phyloP scores from a whole-genome alignment of 2,797 vertebrate species.

The Molossus molossus region DNA sequence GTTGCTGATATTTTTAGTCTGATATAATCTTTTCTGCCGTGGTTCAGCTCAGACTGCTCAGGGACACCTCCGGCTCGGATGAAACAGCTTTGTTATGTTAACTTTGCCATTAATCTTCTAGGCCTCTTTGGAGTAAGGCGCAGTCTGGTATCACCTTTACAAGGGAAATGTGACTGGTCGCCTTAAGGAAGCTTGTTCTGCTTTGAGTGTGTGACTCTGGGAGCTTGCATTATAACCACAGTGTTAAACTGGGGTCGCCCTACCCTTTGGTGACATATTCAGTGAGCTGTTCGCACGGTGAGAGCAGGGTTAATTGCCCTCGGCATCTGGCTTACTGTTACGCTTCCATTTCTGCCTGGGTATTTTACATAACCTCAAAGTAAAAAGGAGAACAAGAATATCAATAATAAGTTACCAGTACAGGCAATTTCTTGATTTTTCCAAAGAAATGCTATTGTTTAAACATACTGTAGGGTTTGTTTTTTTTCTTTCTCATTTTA shows the following conservation, averaged over 20 bases:
- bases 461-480: neutral
- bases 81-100: constrained; percentile 66
- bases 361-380: constrained; percentile 26
- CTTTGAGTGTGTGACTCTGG: constrained; percentile 28
- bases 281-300: neutral
- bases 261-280: neutral
- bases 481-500: neutral
- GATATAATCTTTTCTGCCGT: constrained; percentile 67
- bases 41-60: constrained; percentile 41
- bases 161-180: constrained; percentile 5
- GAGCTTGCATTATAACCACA: constrained; percentile 42
- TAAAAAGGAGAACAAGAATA: constrained; percentile 47
- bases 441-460: constrained; percentile 57
- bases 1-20: constrained; percentile 71
- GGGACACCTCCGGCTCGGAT: constrained; percentile 48
- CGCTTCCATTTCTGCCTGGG: neutral
- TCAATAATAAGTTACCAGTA: constrained; percentile 5
- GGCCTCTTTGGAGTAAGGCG: neutral
- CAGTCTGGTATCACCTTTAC: constrained; percentile 8
- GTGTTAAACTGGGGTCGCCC: neutral
- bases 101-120: constrained; percentile 40
- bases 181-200: constrained; percentile 18
- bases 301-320: constrained; percentile 3
- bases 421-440: constrained; percentile 61
- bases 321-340: neutral